Evolutionary conservation across 2,888 invertebrate genomes (phyloP).

Genomic region (Tetramorium bicarinatum): DNA sequence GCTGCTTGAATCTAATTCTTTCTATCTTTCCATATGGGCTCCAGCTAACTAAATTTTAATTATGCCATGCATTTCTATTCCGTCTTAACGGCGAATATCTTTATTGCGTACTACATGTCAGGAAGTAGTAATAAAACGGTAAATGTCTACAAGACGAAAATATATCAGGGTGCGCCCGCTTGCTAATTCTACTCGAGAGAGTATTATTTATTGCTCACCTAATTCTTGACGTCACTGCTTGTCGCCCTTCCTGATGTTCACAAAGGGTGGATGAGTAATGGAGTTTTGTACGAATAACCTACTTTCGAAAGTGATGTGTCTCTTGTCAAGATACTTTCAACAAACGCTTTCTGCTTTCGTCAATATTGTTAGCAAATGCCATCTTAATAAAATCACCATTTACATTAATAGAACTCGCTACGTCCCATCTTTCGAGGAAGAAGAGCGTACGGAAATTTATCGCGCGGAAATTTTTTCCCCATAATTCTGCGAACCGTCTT

Average conservation of each 20-base stretch:
- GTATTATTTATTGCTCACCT: conserved; percentile 19
- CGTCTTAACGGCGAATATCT: neutral
- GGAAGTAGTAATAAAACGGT: neutral
- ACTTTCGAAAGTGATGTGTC: conserved; percentile 20
- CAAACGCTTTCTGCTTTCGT: conserved; percentile 22
- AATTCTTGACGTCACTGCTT: conserved; percentile 26
- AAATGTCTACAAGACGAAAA: conserved; percentile 37
- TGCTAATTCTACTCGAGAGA: neutral
- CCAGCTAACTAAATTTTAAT: neutral
- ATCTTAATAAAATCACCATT: conserved; percentile 41
- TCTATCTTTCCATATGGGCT: neutral
- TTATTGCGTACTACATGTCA: neutral
- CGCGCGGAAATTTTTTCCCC: neutral
- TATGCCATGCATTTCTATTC: neutral
- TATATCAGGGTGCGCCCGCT: conserved; percentile 6
- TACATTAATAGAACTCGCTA: conserved; percentile 10
- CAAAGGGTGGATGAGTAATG: conserved; percentile 21
- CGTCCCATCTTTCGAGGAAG: neutral
- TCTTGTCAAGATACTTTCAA: conserved; percentile 3
- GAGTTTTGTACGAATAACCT: conserved; percentile 34
- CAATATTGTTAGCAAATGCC: neutral
- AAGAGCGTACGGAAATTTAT: neutral
- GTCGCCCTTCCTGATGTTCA: conserved; percentile 9
- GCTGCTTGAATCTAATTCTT: neutral
- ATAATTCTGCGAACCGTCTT: conserved; percentile 1